Evolutionary conservation across 2,113 vertebrate genomes (phyloP).

Genomic region (Charina bottae): DNA sequence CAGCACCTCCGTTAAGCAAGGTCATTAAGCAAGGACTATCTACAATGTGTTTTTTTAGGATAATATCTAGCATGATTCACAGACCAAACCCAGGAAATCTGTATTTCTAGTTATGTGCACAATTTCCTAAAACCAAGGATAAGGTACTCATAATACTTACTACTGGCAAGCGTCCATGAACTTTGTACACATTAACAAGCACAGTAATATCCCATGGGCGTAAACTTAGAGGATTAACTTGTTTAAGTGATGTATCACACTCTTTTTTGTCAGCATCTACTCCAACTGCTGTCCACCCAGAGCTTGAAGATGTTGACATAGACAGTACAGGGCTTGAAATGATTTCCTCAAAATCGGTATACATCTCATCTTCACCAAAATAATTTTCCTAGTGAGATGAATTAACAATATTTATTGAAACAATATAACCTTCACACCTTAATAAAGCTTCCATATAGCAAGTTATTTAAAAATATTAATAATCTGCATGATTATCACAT

Average conservation of each 20-base stretch:
- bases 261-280: slow-evolving; percentile 82
- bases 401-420: background rate
- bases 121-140: background rate
- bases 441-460: background rate
- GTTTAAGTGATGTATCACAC: slow-evolving; percentile 71
- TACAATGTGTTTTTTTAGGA: background rate
- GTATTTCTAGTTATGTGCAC: background rate
- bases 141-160: slow-evolving; percentile 72
- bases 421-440: background rate
- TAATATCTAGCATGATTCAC: background rate
- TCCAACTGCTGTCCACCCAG: slow-evolving; percentile 92
- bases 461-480: background rate
- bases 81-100: background rate
- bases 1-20: background rate
- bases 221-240: slow-evolving; percentile 84
- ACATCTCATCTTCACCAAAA: slow-evolving; percentile 98
- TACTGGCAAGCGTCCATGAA: slow-evolving; percentile 92
- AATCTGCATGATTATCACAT: background rate
- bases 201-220: slow-evolving; percentile 98
- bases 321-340: slow-evolving; percentile 91
- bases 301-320: slow-evolving; percentile 88
- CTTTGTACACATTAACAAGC: slow-evolving; percentile 93
- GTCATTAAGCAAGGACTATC: background rate
- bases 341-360: slow-evolving; percentile 95
- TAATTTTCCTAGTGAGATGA: slow-evolving; percentile 89